A percentile compares a stretch with the other conserved stretches of the same genome.
Conservation (phyloP, 2,113 vertebrate species). For the Hippocampus abdominalis region DNA sequence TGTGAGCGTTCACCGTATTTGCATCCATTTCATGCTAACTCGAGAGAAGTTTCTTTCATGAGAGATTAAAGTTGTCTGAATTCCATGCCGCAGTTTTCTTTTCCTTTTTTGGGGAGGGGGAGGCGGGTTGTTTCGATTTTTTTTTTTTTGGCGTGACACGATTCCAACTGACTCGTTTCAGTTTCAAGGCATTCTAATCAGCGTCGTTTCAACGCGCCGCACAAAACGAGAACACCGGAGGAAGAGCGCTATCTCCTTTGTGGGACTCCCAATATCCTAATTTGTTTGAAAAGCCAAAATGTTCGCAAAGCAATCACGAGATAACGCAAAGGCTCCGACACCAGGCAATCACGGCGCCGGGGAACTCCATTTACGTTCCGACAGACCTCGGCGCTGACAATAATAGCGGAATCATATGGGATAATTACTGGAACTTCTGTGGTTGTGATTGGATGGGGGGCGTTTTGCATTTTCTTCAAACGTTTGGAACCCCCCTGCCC, state of each 20-base stretch:
- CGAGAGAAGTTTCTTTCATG: conserved; percentile 9
- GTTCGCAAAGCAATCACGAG: neutral
- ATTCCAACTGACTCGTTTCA: neutral
- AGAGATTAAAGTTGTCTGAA: neutral
- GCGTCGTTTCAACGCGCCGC: neutral
- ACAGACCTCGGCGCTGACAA: neutral
- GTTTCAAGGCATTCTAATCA: conserved; percentile 9
- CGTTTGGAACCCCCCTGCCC: neutral
- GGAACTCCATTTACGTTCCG: conserved; percentile 4
- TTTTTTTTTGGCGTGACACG: neutral
- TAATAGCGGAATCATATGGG: neutral
- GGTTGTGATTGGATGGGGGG: neutral
- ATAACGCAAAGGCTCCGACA: neutral
- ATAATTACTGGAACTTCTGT: conserved; percentile 2
- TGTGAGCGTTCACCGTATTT: neutral
- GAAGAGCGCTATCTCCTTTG: conserved; percentile 6
- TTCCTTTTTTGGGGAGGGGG: no score
- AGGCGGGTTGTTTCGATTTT: neutral
- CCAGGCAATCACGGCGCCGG: neutral
- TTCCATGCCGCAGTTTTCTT: neutral
- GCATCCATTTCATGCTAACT: conserved; percentile 1
- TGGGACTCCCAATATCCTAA: conserved; percentile 3
- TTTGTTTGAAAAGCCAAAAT: conserved; percentile 9
- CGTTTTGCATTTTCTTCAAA: neutral
- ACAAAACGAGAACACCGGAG: conserved; percentile 1